Conservation (phyloP, 1,140 invertebrate genomes). For the Zaprionus kolodkinae region DNA sequence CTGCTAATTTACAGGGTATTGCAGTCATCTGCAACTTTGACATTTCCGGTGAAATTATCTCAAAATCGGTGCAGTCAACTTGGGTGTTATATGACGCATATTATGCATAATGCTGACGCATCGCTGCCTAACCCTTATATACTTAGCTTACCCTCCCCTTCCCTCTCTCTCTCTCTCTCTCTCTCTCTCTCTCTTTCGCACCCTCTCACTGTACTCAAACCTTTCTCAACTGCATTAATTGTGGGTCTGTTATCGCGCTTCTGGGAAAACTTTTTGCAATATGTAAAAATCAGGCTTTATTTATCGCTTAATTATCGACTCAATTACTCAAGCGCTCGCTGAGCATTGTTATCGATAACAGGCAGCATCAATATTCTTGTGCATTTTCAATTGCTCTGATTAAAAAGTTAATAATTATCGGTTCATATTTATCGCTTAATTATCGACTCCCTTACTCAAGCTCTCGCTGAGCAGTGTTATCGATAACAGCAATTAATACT, state of each 20-base stretch:
- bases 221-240: not conserved
- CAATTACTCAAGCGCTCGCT: not conserved
- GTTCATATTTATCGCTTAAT: not conserved
- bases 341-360: not conserved
- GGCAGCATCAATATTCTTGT: not conserved
- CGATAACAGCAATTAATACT: not conserved
- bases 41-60: not conserved
- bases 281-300: not conserved
- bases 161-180: not conserved
- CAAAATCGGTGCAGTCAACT: not conserved
- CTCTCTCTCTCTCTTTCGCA: not conserved
- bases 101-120: not conserved
- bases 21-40: no score
- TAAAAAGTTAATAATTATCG: not conserved
- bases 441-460: not conserved
- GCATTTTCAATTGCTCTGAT: not conserved
- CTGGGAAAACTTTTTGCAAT: not conserved
- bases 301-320: not conserved
- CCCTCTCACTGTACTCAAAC: not conserved
- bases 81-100: not conserved
- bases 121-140: not conserved
- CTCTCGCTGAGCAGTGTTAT: not conserved
- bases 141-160: not conserved
- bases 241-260: not conserved
- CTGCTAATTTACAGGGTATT: not conserved